These are phyloP conservation scores for Drosophila formosana DNA, from an alignment of 2,888 invertebrate species.

Conservation along the genomic window DNA sequence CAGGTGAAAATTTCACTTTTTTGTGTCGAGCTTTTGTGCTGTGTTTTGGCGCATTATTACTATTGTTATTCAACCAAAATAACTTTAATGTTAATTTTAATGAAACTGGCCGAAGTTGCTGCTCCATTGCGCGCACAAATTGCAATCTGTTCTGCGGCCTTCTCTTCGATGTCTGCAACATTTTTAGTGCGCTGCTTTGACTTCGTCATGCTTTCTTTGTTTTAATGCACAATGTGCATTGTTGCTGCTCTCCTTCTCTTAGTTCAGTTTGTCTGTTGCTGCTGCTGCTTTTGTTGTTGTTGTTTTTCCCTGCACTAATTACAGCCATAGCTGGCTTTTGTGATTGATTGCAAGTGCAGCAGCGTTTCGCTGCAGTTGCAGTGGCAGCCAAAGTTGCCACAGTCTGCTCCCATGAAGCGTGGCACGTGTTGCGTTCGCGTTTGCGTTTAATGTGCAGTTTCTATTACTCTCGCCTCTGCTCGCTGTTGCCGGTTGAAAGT, in stretches of 20 bases:
- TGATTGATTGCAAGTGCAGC: slow-evolving; percentile 79
- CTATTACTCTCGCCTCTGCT: slow-evolving; percentile 75
- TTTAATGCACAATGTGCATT: slow-evolving; percentile 70
- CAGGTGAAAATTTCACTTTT: slow-evolving; percentile 77
- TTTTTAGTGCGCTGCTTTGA: slow-evolving; percentile 44
- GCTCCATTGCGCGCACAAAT: slow-evolving; percentile 83
- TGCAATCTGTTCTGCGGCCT: slow-evolving; percentile 76
- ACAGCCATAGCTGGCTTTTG: slow-evolving; percentile 66
- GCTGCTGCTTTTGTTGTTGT: slow-evolving; percentile 34
- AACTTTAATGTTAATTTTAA: slow-evolving; percentile 70
- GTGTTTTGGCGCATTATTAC: slow-evolving; percentile 70
- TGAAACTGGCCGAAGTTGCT: slow-evolving; percentile 75
- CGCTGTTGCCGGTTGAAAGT: slow-evolving; percentile 62
- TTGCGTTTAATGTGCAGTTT: slow-evolving; percentile 79
- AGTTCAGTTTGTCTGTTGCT: slow-evolving; percentile 18
- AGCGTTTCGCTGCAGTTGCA: slow-evolving; percentile 40
- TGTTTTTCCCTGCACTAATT: slow-evolving; percentile 80
- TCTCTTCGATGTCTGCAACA: slow-evolving; percentile 49
- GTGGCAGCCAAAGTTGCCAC: slow-evolving; percentile 31
- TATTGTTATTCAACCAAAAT: slow-evolving; percentile 79
- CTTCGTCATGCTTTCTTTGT: slow-evolving; percentile 78
- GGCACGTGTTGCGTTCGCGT: slow-evolving; percentile 67
- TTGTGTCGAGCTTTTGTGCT: slow-evolving; percentile 7
- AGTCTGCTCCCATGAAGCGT: slow-evolving; percentile 76
- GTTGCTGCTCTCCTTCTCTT: slow-evolving; percentile 43